Evolutionary conservation across 2,797 vertebrate genomes (phyloP), one percentile per base, ranked within the genome.

Genomic region (Brachyalestes nurse): DNA sequence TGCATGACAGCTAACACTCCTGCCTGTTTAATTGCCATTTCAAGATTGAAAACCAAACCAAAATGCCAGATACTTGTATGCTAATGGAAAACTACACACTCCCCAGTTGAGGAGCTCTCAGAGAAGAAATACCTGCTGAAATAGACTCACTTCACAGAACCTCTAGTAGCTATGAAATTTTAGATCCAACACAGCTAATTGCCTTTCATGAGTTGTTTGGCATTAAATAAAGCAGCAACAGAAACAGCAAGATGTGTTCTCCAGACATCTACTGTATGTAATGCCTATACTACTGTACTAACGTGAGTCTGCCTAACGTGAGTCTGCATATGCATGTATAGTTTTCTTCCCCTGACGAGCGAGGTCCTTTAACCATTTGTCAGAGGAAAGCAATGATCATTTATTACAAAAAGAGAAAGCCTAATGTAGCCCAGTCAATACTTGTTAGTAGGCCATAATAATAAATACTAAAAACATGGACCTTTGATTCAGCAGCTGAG

Each of bases 381-480:
- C 82, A 80, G 19, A 25, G 55, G 23, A 40, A 71, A 87, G 75
- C 61, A 85, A 83, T 90, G 82, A 87, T 86, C 86, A 89, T 70
- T 89, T 90, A 93, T 92, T 91, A 89, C 92, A 90, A 90, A 88
- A 92, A 90, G 90, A 90, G 84, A 78, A 88, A 88, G 81, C 83
- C 80, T 88, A 88, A 87, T 87, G 90, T 94, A 88, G 84, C 49
- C 80, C 79, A 85, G 88, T 89, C 88, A 19, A 90, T 90, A 85
- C 85, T 75, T 78, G 87, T 89, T 87, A 89, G 80, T 79, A 72
- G 81, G 82, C 70, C 71, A 25, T 13, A 76, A 74, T 86, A 85
- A 91, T 92, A 92, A 91, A 92, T 92, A 62, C 42, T 55, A 76
- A 81, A 80, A 89, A 90, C 69, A 67, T 61, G 19, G 80, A 83